Percentiles rank a stretch among this genome's conserved stretches.
Conservation (phyloP, 2,888 invertebrate genomes). For the Caenorhabditis doughertyi region DNA sequence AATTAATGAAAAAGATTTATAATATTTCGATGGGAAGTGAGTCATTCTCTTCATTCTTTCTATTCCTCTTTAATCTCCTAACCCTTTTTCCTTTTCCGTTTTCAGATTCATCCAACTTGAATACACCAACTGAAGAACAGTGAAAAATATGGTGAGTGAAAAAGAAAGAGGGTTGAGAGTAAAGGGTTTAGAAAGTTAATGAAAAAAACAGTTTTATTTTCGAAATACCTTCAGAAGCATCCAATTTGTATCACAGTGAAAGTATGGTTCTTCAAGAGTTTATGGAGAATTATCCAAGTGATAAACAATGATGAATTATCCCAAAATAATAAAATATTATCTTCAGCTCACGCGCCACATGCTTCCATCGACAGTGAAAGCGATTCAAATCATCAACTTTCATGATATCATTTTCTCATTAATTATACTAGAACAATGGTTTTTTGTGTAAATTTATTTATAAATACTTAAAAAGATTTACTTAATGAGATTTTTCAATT, state of each 20-base stretch:
- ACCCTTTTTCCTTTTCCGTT: constrained; percentile 6
- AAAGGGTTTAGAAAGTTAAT: not conserved
- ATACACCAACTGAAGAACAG: constrained; percentile 44
- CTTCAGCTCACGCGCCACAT: constrained; percentile 46
- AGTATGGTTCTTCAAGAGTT: constrained; percentile 40
- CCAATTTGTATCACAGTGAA: constrained; percentile 33
- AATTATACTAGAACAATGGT: not conserved
- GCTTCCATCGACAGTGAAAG: constrained; percentile 49
- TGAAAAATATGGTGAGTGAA: constrained; percentile 20
- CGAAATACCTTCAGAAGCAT: constrained; percentile 19
- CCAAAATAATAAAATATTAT: not conserved
- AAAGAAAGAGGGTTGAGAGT: not conserved
- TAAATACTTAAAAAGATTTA: not conserved
- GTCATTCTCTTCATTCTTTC: constrained; percentile 12
- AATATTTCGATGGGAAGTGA: constrained; percentile 52
- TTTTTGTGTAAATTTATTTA: not conserved
- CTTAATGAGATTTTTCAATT: not conserved
- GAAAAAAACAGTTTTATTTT: not conserved
- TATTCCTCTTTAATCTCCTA: too few species aligned
- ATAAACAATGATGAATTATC: not conserved
- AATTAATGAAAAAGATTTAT: constrained; percentile 67
- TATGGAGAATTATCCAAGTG: constrained; percentile 61
- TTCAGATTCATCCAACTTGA: constrained; percentile 42
- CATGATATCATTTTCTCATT: constrained; percentile 2
- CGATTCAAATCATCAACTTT: constrained; percentile 26